Base-by-base conservation (phyloP, 2,888 invertebrate genomes). In the Heteromyza rotundicornis region DNA sequence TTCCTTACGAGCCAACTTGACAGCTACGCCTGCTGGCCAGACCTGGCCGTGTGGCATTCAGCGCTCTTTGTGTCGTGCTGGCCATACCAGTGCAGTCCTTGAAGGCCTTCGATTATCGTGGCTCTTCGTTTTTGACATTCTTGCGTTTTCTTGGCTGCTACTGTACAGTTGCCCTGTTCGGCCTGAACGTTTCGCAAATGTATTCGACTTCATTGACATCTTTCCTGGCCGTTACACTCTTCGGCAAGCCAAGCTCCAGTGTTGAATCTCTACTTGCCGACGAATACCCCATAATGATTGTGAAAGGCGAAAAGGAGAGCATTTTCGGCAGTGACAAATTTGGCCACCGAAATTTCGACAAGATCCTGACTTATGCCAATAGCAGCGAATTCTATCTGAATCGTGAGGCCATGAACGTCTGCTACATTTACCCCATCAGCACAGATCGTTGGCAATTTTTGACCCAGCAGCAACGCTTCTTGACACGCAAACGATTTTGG, bases 381-480 rank as follows among this genome's bases (percentile, higher is more conserved):
- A n/a, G 24, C 23, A 22, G 22, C 16, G 56, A 40, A 47, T 47
- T 44, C 17, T 3, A 20, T 40, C 20, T 12, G 12, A 36, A 40
- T 56, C 24, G 50, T n/a, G 5, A 40, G 10, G 51, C 51, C 10
- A 66, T 76, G 69, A 60, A 59, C 1, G 40, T 56, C 0, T 59
- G 64, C 0, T 72, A 51, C 23, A 68, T 77, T 17, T 76, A 75
- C 66, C 70, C 77, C 0, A 68, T 75, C 0, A 74, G 71, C 40
- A 60, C 52, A 0, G 32, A 58, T 0, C 73, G 75, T n/a, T 76
- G 75, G 76, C 2, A 23, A 0, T 69, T 75, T 19, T 56, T 75
- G 2, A 49, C 53, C n/a, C n/a, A 60, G 17, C 76, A 74, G 56
- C 77, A 76, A 27, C 62, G 64, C 0, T 70, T 64, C 35, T 49